phyloP scores from a whole-genome alignment of 2,888 invertebrate species.

The Ichneumoninae sp. region DNA sequence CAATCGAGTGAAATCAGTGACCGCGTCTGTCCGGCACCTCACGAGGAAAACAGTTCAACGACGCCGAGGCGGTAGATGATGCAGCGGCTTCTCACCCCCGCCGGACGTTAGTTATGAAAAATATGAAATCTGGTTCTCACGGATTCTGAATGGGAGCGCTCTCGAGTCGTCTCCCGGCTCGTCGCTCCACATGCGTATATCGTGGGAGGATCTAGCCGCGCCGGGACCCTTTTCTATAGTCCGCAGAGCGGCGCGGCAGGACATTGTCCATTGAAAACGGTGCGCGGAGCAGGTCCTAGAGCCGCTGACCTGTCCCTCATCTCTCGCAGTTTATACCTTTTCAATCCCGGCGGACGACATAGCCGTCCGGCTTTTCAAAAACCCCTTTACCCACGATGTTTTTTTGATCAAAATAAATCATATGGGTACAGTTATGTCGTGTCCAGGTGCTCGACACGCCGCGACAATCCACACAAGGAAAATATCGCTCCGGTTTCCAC shows the following conservation, averaged over 20 bases:
- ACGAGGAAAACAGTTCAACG: constrained; percentile 36
- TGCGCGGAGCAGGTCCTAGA: constrained; percentile 73
- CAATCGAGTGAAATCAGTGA: constrained; percentile 74
- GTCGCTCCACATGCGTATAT: constrained; percentile 84
- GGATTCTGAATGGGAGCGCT: constrained; percentile 80
- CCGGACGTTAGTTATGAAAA: constrained; percentile 81
- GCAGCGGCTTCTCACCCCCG: constrained; percentile 66
- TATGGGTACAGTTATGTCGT: constrained; percentile 79
- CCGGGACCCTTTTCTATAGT: constrained; percentile 78
- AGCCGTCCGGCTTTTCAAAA: constrained; percentile 68
- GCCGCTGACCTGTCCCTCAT: constrained; percentile 81
- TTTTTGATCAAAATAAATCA: constrained; percentile 83
- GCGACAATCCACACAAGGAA: constrained; percentile 22
- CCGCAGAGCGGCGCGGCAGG: constrained; percentile 73
- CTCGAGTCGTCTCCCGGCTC: constrained; percentile 56
- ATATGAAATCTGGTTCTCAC: constrained; percentile 84
- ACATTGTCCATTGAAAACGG: constrained; percentile 83
- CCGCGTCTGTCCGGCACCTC: constrained; percentile 45
- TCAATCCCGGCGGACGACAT: constrained; percentile 53
- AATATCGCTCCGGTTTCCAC: constrained; percentile 61
- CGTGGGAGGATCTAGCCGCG: constrained; percentile 85
- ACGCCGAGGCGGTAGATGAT: constrained; percentile 51
- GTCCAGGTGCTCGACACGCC: constrained; percentile 74
- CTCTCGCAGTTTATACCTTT: constrained; percentile 64
- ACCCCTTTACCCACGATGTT: constrained; percentile 80